Base-by-base conservation (phyloP, 2,797 vertebrate genomes). In the Ispidina picta region DNA sequence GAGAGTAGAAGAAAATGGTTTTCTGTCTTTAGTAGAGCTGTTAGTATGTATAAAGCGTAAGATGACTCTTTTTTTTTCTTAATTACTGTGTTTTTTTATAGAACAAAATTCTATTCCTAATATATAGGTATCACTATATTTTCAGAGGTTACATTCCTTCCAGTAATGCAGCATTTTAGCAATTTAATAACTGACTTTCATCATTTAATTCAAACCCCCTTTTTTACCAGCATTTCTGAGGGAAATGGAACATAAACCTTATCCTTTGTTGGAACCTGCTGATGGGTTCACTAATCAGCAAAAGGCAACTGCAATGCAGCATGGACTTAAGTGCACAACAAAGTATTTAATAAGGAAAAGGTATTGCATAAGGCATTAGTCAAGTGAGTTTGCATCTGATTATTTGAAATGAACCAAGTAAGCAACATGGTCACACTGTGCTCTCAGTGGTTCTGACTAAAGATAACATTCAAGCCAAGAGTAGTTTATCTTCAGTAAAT, bases 91-190 rank as follows among this genome's bases (percentile, higher is more conserved):
- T 1, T 37, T 91, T 70, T 70, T 95, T 70, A 70, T 55, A 54
- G 26, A 81, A 83, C 7, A 60, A 73, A 83, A 85, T 85, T 84
- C 52, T 51, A 69, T 29, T 28, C 65, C 33, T 80, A 80, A 89
- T 58, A 22, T 73, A 69, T 59, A 92, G 91, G 85, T 95, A 70
- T 83, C 83, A 58, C 63, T 60, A 28, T 80, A 46, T 77, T 89
- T 89, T 81, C 37, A 71, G 52, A 90, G 33, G 73, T 87, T 80
- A 78, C 28, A 37, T 88, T 91, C 88, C 71, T 69, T 33, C 35
- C 48, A 65, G 25, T 9, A 88, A 79, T 4, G 12, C 41, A 66
- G 23, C 63, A 75, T 77, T 87, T 72, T 19, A 63, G 23, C 62
- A 69, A 73, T 90, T 63, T 72, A 88, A 21, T 46, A 54, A 59